These are phyloP conservation scores for Spodoptera exigua DNA, from an alignment of 2,888 invertebrate species.

Conservation along the genomic window DNA sequence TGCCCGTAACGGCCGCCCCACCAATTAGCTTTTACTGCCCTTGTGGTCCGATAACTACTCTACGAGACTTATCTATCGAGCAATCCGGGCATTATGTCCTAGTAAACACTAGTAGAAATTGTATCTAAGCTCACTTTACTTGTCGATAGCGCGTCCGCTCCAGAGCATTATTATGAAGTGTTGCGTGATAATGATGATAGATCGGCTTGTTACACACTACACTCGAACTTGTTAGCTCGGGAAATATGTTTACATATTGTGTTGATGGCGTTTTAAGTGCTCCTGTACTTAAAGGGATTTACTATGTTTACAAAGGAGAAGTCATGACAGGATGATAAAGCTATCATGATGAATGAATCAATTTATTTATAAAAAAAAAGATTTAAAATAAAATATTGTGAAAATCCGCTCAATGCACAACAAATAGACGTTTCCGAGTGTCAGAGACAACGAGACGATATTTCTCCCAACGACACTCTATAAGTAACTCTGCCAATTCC, in stretches of 20 bases:
- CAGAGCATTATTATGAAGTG: conserved; percentile 35
- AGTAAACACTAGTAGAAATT: conserved; percentile 72
- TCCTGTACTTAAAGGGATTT: conserved; percentile 1
- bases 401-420: conserved; percentile 45
- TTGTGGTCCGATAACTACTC: conserved; percentile 85
- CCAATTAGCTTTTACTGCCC: conserved; percentile 87
- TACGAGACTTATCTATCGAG: conserved; percentile 81
- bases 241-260: conserved; percentile 17
- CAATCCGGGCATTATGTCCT: conserved; percentile 74
- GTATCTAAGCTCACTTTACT: conserved; percentile 55
- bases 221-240: conserved; percentile 1
- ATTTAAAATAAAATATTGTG: conserved; percentile 49
- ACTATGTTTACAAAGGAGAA: no score
- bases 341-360: no score
- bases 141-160: conserved; percentile 37
- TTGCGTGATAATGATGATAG: conserved; percentile 47
- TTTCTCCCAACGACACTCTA: conserved; percentile 45
- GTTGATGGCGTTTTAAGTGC: conserved; percentile 46
- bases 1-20: conserved; percentile 77
- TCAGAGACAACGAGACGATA: conserved; percentile 26
- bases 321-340: background rate
- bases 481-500: conserved; percentile 64
- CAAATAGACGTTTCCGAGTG: conserved; percentile 31
- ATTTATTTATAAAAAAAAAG: no score
- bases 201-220: conserved; percentile 18